Base-by-base conservation (phyloP, 2,113 vertebrate genomes). In the Ornithorhynchus anatinus region DNA sequence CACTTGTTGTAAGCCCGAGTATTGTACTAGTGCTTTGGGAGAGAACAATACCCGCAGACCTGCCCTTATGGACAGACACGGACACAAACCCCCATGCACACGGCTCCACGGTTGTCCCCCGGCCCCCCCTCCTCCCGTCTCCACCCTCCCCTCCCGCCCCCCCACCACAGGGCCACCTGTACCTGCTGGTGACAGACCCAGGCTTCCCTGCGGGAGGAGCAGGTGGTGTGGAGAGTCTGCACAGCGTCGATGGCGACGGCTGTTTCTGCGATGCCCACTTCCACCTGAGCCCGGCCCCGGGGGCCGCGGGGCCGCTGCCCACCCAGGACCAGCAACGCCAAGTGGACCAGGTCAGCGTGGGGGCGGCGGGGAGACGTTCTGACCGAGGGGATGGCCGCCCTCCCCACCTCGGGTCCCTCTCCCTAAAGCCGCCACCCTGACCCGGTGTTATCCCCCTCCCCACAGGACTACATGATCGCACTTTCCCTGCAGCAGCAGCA, bases 181-280 rank as follows among this genome's bases (percentile, higher is more conserved):
- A 99, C 88, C 92, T 98, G 38, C 86, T 99, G 90, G 96, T 99
- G 86, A 97, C 96, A 0, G 97, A 98, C 80, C 97, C 98, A 88
- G 97, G 97, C 53, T 87, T 99, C 94, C 94, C 93, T 99, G 35
- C 94, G 92, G 72, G 97, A 99, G 90, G 93, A 96, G 64, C 48
- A 84, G 1, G 63, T 98, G 82, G 94, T 96, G 12, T 99, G 97
- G 97, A 98, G 81, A 97, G 95, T 63, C 93, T 99, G 4, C 96
- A 97, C 75, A 97, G 92, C 0, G 95, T 99, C 22, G 96, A 98
- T 0, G 97, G 97, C 0, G 97, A 98, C 69, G 95, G 97, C 39
- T 96, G 97, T 92, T 98, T 99, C 78, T 98, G 97, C 0, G 93
- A 97, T 82, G 92, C 95, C 0, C 84, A 96, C 0, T 99, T 99